Base-by-base conservation (phyloP, 53 echinoderm and acorn worm genomes). In the Glandiceps talaboti region DNA sequence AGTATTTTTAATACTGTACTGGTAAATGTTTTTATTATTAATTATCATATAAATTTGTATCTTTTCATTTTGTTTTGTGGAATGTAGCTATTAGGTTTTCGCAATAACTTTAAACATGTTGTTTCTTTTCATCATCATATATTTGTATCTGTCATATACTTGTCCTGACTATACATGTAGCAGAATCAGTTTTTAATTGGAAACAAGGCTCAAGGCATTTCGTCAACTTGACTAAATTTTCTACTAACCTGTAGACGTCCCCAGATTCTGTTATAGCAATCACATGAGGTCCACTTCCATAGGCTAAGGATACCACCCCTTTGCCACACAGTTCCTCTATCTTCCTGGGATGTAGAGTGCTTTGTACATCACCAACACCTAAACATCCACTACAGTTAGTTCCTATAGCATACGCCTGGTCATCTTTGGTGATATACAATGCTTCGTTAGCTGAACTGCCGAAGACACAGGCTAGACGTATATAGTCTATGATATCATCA, bases 271-370 rank as follows among this genome's bases (percentile, higher is more conserved):
- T 99, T 0, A 93, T 91, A 74, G 90, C 99, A 26, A 99, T 90
- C 6, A 99, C 99, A 84, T 99, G 99, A 1, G 99, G 99, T 74
- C 99, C 99, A 82, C 93, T 94, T 14, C 99, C 99, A 45, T 89
- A 99, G 0, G 99, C 89, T 74, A 99, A 72, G 1, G 88, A 45
- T 14, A 74, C 80, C 73, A 91, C 84, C 1, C 91, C 90, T 74
- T 94, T 99, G 74, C 91, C 89, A 77, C 99, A 89, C 25, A 99
- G 84, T 14, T 74, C 33, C 32, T 99, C 99, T 0, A 99, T 89
- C 90, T 99, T 99, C 33, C 93, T 83, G 0, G 99, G 99, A 25
- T 82, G 79, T 73, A 99, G 79, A 30, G 88, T 91, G 74, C 93
- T 94, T 64, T 89, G 93, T 14, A 91, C 87, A 33, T 99, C 99